Conservation (phyloP, 92 coral and sea anemone genomes). For the Porites rus region DNA sequence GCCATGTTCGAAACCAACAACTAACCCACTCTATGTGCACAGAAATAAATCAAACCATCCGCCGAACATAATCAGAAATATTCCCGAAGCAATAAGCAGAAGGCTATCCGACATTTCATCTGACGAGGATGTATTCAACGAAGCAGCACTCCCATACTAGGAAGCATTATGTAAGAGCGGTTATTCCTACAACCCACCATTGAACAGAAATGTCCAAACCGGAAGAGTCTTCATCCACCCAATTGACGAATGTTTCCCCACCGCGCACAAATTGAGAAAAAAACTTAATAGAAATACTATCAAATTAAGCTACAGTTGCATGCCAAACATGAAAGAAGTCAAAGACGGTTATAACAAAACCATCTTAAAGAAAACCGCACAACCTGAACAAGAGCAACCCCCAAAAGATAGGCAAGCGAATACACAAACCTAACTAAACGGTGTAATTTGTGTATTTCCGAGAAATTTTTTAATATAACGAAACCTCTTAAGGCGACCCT, state of each 20-base stretch:
- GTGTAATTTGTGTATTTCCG: no score
- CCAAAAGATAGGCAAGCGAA: background rate
- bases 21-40: no score
- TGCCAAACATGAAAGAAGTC: background rate
- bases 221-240: background rate
- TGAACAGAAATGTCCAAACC: slow-evolving; percentile 1
- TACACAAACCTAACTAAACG: no score
- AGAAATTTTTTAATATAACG: no score
- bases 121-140: background rate
- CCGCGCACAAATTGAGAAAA: slow-evolving; percentile 3
- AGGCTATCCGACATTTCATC: no score
- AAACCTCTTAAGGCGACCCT: no score
- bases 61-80: background rate
- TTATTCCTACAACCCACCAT: slow-evolving; percentile 5
- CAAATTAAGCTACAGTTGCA: background rate
- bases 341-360: background rate
- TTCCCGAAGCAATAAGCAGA: no score
- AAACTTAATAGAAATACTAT: background rate
- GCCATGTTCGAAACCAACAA: no score
- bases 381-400: background rate
- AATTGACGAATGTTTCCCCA: background rate
- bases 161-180: background rate
- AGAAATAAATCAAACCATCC: no score
- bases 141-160: no score
- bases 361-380: background rate